phyloP scores from a whole-genome alignment of 2,113 vertebrate genomes.

The Coracopsis vasa region DNA sequence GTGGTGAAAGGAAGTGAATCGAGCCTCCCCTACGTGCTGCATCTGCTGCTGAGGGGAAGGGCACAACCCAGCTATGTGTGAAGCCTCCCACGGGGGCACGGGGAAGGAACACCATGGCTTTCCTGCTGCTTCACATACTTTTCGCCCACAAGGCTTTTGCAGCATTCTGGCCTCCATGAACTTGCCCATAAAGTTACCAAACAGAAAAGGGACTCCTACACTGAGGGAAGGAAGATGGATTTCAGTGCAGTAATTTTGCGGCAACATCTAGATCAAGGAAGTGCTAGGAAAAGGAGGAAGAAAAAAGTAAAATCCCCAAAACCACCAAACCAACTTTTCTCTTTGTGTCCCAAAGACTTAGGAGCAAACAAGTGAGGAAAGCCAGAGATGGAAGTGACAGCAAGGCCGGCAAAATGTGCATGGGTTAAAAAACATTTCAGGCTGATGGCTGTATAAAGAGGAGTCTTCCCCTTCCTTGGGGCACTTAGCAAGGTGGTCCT shows the following conservation, averaged over 20 bases:
- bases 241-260: rapidly evolving
- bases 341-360: rapidly evolving
- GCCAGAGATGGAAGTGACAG: neutral
- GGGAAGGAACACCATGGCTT: neutral
- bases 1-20: neutral
- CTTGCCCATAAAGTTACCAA: neutral
- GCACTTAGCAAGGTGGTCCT: neutral
- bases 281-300: neutral
- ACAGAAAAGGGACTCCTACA: neutral
- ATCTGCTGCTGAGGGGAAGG: constrained; percentile 22
- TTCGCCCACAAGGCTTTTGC: neutral
- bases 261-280: neutral
- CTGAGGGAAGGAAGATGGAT: neutral
- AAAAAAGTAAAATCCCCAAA: neutral
- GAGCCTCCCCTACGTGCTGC: neutral
- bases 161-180: neutral
- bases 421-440: rapidly evolving
- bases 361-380: neutral
- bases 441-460: neutral
- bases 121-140: neutral
- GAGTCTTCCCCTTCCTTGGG: neutral
- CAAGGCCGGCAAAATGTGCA: neutral
- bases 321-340: neutral
- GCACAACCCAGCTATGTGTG: rapidly evolving
- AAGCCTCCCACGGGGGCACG: neutral